Evolutionary conservation across 2,888 invertebrate species (phyloP).

Genomic region (Scelioninae gen. 2): DNA sequence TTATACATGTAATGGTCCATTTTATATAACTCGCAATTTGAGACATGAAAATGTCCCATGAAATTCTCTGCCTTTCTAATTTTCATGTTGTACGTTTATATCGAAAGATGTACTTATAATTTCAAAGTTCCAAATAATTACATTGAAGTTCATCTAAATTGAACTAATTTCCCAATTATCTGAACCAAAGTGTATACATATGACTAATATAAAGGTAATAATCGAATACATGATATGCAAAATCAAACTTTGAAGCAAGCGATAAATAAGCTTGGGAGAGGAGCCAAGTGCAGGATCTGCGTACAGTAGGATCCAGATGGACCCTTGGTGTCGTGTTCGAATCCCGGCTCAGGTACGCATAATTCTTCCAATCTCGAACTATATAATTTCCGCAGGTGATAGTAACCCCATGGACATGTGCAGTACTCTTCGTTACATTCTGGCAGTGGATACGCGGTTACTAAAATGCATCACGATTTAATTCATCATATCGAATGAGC

Average conservation of each 20-base stretch:
- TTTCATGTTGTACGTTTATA: too few relatives aligned
- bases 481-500: constrained; percentile 8
- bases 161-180: too few relatives aligned
- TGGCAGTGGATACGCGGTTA: constrained; percentile 72
- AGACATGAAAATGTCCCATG: too few relatives aligned
- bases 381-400: constrained; percentile 67
- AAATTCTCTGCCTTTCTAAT: background rate
- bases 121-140: too few relatives aligned
- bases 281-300: constrained; percentile 62
- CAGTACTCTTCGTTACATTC: constrained; percentile 76
- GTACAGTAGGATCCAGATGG: constrained; percentile 74
- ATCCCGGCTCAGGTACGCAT: constrained; percentile 72
- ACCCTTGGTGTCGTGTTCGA: constrained; percentile 74
- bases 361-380: constrained; percentile 65
- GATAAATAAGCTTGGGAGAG: constrained; percentile 49
- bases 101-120: too few relatives aligned
- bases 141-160: too few relatives aligned
- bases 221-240: background rate
- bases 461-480: constrained; percentile 68
- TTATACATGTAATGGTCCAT: too few relatives aligned
- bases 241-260: constrained; percentile 9
- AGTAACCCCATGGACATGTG: constrained; percentile 75
- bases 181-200: too few relatives aligned
- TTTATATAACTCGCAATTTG: too few relatives aligned
- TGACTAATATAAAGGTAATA: too few relatives aligned